These are phyloP conservation scores for Diabrotica undecimpunctata DNA, from an alignment of 1,140 invertebrate species.

Conservation along the genomic window DNA sequence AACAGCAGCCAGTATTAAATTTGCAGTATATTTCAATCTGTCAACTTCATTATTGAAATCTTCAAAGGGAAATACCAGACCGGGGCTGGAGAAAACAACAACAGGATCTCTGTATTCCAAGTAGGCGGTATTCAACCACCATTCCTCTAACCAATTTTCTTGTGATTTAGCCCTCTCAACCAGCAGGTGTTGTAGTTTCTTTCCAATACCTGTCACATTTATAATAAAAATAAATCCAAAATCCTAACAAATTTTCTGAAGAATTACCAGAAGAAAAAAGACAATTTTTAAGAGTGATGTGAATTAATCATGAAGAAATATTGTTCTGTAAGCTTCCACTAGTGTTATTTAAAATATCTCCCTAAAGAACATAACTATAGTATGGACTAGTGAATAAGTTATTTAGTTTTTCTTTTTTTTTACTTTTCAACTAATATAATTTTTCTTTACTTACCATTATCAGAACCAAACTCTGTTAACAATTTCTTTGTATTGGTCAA, in stretches of 20 bases:
- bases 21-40: slow-evolving; percentile 64
- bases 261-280: no score
- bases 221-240: no score
- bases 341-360: no score
- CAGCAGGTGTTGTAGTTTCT: slow-evolving; percentile 64
- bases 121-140: slow-evolving; percentile 76
- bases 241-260: no score
- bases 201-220: slow-evolving; percentile 46
- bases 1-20: slow-evolving; percentile 63
- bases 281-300: no score
- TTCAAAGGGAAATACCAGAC: slow-evolving; percentile 68
- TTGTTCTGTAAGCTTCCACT: no score
- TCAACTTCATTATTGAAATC: slow-evolving; percentile 59
- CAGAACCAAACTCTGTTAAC: slow-evolving; percentile 61
- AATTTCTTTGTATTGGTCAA: slow-evolving; percentile 62
- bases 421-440: no score
- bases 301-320: no score
- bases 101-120: slow-evolving; percentile 72
- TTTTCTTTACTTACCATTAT: slow-evolving; percentile 48
- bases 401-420: no score
- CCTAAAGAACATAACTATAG: no score
- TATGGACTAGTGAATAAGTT: no score
- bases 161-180: slow-evolving; percentile 57
- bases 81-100: slow-evolving; percentile 74
- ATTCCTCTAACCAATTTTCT: slow-evolving; percentile 74